phyloP scores from a whole-genome alignment of 1,140 invertebrate species.

The Bombus vancouverensis region DNA sequence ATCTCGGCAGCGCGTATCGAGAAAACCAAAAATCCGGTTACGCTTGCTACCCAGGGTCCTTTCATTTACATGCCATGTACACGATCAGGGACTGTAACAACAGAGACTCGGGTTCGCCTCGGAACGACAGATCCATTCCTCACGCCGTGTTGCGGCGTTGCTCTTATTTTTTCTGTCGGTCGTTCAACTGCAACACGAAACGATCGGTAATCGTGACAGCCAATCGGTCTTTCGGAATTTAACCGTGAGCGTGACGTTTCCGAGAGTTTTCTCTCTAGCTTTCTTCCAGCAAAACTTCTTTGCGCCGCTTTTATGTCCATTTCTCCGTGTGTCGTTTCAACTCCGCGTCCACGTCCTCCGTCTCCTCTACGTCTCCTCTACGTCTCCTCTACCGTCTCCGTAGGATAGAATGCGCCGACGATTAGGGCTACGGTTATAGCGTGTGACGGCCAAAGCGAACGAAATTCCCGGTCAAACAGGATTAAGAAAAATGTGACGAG shows the following conservation, averaged over 20 bases:
- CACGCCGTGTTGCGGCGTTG: conserved; percentile 29
- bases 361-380: too few species aligned
- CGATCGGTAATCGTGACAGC: conserved; percentile 68
- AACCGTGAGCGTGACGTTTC: conserved; percentile 57
- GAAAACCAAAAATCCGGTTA: conserved; percentile 8
- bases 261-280: background rate
- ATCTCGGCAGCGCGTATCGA: background rate
- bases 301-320: background rate
- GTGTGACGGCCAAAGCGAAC: too few species aligned
- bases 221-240: conserved; percentile 65
- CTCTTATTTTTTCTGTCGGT: conserved; percentile 58
- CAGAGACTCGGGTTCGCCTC: conserved; percentile 43
- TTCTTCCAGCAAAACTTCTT: background rate
- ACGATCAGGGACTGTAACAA: conserved; percentile 27
- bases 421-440: too few species aligned
- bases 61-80: conserved; percentile 7
- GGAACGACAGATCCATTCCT: conserved; percentile 65
- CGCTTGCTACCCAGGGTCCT: background rate
- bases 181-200: conserved; percentile 47
- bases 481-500: too few species aligned
- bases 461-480: too few species aligned
- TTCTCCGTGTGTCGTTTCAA: background rate
- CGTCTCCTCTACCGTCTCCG: too few species aligned
- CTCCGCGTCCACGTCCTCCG: conserved; percentile 5
- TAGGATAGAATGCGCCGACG: too few species aligned